Conservation (phyloP, 1,140 invertebrate genomes). For the Plutomurus gul region DNA sequence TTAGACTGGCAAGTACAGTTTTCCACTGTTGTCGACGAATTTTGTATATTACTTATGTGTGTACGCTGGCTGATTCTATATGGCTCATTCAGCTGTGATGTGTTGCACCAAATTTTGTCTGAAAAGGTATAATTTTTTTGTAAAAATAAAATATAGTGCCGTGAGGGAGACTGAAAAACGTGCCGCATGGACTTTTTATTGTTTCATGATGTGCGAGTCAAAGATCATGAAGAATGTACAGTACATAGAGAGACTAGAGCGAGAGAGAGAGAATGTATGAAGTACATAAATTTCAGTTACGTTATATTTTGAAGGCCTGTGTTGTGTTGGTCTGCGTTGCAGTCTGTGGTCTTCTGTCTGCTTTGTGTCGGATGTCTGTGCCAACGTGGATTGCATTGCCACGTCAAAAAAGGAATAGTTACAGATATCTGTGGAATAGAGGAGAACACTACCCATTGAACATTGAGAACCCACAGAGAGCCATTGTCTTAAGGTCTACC, state of each 20-base stretch:
- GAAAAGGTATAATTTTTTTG: constrained; percentile 45
- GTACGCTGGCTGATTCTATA: no score
- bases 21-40: no score
- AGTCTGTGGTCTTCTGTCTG: background rate
- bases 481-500: constrained; percentile 52
- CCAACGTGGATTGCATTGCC: background rate
- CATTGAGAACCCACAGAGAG: constrained; percentile 49
- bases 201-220: constrained; percentile 37
- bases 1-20: no score
- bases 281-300: background rate
- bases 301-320: background rate
- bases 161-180: constrained; percentile 28
- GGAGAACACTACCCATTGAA: constrained; percentile 30
- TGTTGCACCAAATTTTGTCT: constrained; percentile 26
- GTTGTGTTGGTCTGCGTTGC: background rate
- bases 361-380: constrained; percentile 10
- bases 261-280: background rate
- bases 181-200: constrained; percentile 36
- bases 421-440: background rate
- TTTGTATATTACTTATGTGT: no score
- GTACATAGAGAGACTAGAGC: background rate
- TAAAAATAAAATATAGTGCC: constrained; percentile 39
- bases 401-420: constrained; percentile 5
- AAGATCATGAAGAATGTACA: constrained; percentile 21
- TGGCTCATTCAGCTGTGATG: no score